A percentile compares a stretch with the other conserved stretches of the same genome.
These are phyloP conservation scores for Microdon myrmicae DNA, from an alignment of 2,888 invertebrate genomes.

Conservation along the genomic window DNA sequence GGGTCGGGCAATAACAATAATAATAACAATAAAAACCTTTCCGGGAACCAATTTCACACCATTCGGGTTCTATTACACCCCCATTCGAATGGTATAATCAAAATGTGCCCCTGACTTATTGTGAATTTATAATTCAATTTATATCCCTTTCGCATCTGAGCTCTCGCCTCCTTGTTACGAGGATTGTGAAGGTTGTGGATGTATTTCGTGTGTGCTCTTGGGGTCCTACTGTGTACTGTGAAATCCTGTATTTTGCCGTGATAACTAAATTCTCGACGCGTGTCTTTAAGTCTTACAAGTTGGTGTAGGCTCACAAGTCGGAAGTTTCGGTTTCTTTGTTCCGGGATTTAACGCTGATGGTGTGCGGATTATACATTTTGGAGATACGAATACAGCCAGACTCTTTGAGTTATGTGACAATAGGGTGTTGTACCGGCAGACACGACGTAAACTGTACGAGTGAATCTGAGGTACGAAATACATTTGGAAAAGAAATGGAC, in stretches of 20 bases:
- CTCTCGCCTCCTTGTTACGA: no score
- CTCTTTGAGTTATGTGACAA: slow-evolving; percentile 27
- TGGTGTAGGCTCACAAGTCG: slow-evolving; percentile 7
- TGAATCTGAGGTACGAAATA: no score
- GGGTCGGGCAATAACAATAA: slow-evolving; percentile 43
- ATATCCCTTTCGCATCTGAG: slow-evolving; percentile 50
- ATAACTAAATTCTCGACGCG: slow-evolving; percentile 24
- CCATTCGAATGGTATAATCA: slow-evolving; percentile 51
- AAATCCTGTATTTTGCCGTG: slow-evolving; percentile 21
- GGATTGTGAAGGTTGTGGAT: slow-evolving; percentile 21
- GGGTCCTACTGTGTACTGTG: no score
- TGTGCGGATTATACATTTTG: slow-evolving; percentile 24
- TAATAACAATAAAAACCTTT: slow-evolving; percentile 51
- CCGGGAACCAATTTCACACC: slow-evolving; percentile 51
- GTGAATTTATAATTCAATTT: slow-evolving; percentile 53
- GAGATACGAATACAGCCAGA: slow-evolving; percentile 17
- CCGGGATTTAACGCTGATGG: slow-evolving; percentile 33
- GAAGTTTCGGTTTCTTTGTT: slow-evolving; percentile 5
- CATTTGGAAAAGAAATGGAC: no score
- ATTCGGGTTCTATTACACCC: slow-evolving; percentile 51
- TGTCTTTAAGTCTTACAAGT: slow-evolving; percentile 27
- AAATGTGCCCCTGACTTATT: slow-evolving; percentile 52
- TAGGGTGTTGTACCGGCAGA: slow-evolving; percentile 20
- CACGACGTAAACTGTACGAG: no score
- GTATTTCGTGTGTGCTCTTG: slow-evolving; percentile 18